A percentile compares a stretch with the other conserved stretches of the same genome.
Evolutionary conservation across 35 echinoderm and acorn worm genomes (phyloP).

Genomic region (Ptychodera flava): DNA sequence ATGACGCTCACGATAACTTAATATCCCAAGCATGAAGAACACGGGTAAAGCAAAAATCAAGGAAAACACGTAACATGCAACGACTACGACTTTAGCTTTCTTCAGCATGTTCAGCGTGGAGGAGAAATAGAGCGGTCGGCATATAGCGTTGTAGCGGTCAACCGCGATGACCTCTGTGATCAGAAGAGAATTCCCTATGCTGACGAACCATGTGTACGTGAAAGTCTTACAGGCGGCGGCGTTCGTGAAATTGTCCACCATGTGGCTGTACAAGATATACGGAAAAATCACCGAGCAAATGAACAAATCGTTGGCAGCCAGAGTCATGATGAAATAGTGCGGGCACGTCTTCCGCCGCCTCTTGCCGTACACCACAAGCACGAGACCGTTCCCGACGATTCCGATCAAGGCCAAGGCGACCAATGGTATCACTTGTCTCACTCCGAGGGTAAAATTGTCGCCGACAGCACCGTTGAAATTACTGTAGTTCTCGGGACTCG

Average conservation of each 20-base stretch:
- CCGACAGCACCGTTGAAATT: too few species aligned
- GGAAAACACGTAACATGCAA: conserved; percentile 8
- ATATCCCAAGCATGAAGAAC: not conserved
- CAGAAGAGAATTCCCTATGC: conserved; percentile 7
- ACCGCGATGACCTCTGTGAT: conserved; percentile 30
- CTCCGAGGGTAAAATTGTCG: too few species aligned
- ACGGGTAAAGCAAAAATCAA: not conserved
- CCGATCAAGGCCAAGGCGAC: conserved; percentile 15
- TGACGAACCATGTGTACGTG: not conserved
- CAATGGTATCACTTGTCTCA: too few species aligned
- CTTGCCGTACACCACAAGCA: conserved; percentile 23
- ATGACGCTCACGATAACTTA: conserved; percentile 12
- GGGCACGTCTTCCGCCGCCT: conserved; percentile 30
- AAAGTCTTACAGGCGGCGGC: conserved; percentile 25
- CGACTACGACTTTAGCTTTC: conserved; percentile 16
- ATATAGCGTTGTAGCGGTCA: conserved; percentile 38
- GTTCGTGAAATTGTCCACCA: not conserved
- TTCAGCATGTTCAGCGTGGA: conserved; percentile 15
- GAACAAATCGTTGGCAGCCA: conserved; percentile 33
- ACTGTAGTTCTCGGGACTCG: too few species aligned
- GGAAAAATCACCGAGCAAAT: conserved; percentile 10
- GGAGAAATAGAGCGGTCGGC: conserved; percentile 23
- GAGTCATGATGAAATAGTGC: conserved; percentile 40
- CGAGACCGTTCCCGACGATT: conserved; percentile 18
- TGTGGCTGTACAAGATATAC: conserved; percentile 2